A percentile compares a stretch with the other conserved stretches of the same genome.
Conservation (phyloP, 1,140 invertebrate genomes). For the Pseudobourletiella spinata region DNA sequence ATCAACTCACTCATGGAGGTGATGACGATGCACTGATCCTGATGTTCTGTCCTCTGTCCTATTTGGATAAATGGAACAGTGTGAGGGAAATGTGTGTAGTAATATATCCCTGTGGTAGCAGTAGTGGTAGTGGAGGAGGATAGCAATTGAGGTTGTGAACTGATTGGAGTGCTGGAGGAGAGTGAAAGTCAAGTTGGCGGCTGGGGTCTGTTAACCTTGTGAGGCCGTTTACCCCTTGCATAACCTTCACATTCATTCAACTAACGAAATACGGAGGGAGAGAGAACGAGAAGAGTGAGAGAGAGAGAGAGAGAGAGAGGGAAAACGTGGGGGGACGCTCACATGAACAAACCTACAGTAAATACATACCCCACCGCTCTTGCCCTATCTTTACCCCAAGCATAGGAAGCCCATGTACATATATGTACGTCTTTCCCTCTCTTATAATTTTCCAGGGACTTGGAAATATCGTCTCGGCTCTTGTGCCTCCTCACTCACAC, state of each 20-base stretch:
- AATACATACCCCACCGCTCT: too few species aligned
- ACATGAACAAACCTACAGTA: too few species aligned
- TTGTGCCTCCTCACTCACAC: too few species aligned
- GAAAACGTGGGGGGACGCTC: too few species aligned
- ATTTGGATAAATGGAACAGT: conserved; percentile 14
- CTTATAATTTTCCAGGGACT: too few species aligned
- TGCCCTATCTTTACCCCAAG: too few species aligned
- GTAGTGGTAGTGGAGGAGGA: not conserved
- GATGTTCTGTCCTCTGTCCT: conserved; percentile 1
- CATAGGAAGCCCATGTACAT: too few species aligned
- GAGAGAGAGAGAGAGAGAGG: not conserved
- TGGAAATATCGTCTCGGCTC: too few species aligned
- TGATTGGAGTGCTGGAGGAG: conserved; percentile 14
- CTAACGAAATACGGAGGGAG: not conserved
- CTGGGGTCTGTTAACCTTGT: conserved; percentile 14
- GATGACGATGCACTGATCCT: too few species aligned
- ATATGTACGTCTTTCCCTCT: not conserved
- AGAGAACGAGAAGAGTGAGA: not conserved
- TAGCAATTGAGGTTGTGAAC: conserved; percentile 5
- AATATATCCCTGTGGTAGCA: too few species aligned
- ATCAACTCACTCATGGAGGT: too few species aligned
- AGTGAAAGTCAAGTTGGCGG: conserved; percentile 13
- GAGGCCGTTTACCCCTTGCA: conserved; percentile 6
- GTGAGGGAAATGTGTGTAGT: not conserved
- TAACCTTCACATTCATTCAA: conserved; percentile 14